Conservation (phyloP, 2,888 invertebrate genomes). For the Tetramorium bicarinatum region DNA sequence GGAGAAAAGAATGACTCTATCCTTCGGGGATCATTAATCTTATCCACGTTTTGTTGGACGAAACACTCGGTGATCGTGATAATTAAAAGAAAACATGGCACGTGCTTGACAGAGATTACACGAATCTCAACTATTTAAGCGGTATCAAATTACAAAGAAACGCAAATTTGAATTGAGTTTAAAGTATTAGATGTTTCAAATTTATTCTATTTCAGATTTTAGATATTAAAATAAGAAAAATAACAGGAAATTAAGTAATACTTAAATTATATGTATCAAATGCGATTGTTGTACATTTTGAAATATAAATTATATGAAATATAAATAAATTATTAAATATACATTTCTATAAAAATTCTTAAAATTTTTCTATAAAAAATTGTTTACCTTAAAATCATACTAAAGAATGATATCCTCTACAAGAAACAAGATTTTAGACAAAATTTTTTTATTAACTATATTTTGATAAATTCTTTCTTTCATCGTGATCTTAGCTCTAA, state of each 20-base stretch:
- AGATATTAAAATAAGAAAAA: neutral
- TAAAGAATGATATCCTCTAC: neutral
- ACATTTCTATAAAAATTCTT: neutral
- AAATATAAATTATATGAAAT: neutral
- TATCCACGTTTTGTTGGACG: conserved; percentile 18
- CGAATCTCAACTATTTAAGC: neutral
- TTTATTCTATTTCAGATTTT: neutral
- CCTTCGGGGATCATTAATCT: conserved; percentile 43
- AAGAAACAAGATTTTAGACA: neutral
- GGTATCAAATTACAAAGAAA: neutral
- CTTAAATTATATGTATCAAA: neutral
- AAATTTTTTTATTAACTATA: neutral
- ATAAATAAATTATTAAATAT: conserved; percentile 8
- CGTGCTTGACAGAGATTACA: conserved; percentile 24
- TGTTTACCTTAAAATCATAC: neutral
- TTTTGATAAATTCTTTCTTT: neutral
- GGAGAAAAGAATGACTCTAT: neutral
- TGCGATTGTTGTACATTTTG: neutral
- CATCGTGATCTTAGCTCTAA: neutral
- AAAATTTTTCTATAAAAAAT: neutral
- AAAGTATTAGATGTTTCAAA: neutral
- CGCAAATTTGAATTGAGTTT: neutral
- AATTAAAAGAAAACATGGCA: conserved; percentile 38
- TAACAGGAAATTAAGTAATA: neutral
- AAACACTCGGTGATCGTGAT: conserved; percentile 18